phyloP scores from a whole-genome alignment of 1,140 invertebrate genomes.

The Acromyrmex charruanus region DNA sequence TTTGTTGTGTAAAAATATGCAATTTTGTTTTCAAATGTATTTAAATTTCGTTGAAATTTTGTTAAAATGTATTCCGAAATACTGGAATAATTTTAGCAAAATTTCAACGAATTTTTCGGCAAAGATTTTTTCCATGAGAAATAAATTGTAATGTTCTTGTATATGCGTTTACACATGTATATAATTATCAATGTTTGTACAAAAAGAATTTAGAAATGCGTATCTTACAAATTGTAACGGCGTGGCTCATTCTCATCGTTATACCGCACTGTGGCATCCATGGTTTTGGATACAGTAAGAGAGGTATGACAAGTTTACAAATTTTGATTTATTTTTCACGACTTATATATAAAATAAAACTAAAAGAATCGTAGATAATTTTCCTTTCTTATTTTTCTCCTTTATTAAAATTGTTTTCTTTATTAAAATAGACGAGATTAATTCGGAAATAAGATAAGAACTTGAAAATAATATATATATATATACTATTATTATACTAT shows the following conservation, averaged over 20 bases:
- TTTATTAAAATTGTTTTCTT: background rate
- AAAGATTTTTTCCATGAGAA: too few relatives aligned
- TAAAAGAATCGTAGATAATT: background rate
- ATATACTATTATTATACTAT: too few relatives aligned
- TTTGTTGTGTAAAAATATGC: too few relatives aligned
- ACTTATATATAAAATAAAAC: slow-evolving; percentile 8
- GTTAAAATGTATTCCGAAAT: too few relatives aligned
- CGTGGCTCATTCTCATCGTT: slow-evolving; percentile 4
- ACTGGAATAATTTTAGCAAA: too few relatives aligned
- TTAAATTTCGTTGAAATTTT: too few relatives aligned
- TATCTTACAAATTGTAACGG: slow-evolving; percentile 18
- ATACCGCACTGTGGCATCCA: background rate
- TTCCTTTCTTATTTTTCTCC: background rate
- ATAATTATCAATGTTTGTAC: background rate
- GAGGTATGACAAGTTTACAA: slow-evolving; percentile 41
- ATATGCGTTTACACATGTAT: background rate
- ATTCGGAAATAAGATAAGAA: background rate
- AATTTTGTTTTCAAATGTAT: too few relatives aligned
- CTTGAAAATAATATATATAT: background rate
- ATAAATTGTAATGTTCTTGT: too few relatives aligned
- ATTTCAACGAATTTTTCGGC: too few relatives aligned
- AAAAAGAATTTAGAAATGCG: slow-evolving; percentile 22
- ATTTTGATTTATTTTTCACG: background rate
- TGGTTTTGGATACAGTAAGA: slow-evolving; percentile 70
- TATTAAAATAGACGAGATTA: background rate